Evolutionary conservation across 2,797 vertebrate genomes (phyloP), one percentile per base, ranked within the genome.

Genomic region (Dipus sagitta): DNA sequence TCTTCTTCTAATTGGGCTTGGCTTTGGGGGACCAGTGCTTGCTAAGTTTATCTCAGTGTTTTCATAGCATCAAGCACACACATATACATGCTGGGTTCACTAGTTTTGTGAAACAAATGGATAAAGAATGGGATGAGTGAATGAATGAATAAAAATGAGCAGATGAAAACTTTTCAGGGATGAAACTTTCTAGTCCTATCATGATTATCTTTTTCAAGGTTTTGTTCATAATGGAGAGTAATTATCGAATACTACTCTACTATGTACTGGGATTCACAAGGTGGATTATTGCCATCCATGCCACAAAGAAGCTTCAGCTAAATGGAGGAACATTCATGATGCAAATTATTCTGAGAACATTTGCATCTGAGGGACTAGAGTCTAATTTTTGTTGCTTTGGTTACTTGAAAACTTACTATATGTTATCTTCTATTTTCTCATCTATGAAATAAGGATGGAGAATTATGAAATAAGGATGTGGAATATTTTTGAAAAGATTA

Each of bases 121-220:
- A 82, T 70, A 52, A 6, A 71, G 30, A 89, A 78, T 23, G 82
- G 6, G 91, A 38, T 32, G 28, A 74, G 70, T 83, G 34, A 30
- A 82, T 89, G 28, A 74, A 75, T 83, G 34, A 30, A 82, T 89
- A 28, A 30, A 79, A 79, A 83, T n/a, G 47, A 92, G 17, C 6
- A 82, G 90, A 82, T 79, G 28, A 76, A 85, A 74, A 68, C 12
- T 88, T 90, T 86, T 76, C 4, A 6, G 82, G 75, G 30, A 88
- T 76, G 60, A 80, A 58, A 8, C 13, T 11, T 82, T 23, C 23
- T 30, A 84, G 60, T 60, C 85, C 5, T 81, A 58, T 3, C 3
- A 0, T 67, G 11, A 54, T 88, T 76, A 52, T 83, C 21, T 23
- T 94, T 89, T 28, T 84, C 62, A 71, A 47, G 65, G 28, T 86